Percentiles rank a stretch among this genome's conserved stretches.
phyloP scores from a whole-genome alignment of 2,797 vertebrate species.

The Sebastes diaconus region DNA sequence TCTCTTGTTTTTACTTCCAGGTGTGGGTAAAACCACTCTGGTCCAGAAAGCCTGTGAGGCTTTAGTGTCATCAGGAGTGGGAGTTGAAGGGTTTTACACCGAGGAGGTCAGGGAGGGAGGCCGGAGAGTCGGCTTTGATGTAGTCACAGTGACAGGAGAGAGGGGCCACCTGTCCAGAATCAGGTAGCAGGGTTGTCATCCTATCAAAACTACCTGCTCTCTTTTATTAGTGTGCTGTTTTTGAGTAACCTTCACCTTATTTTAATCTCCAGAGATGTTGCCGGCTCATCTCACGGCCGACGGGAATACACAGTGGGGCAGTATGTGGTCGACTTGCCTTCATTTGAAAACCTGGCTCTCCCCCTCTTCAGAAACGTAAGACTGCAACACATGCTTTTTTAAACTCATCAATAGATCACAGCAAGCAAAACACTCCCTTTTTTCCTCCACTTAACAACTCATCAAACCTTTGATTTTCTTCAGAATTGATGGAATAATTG shows the following conservation, averaged over 20 bases:
- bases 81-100: conserved; percentile 93
- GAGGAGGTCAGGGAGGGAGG: conserved; percentile 92
- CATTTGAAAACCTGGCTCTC: conserved; percentile 91
- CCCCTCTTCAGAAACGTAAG: conserved; percentile 91
- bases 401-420: conserved; percentile 60
- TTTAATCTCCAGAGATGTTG: conserved; percentile 57
- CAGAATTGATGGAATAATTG: conserved; percentile 74
- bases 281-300: conserved; percentile 67
- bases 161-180: conserved; percentile 90
- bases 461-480: conserved; percentile 62
- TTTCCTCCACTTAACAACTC: conserved; percentile 44
- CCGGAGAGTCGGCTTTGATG: conserved; percentile 93
- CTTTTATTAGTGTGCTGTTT: conserved; percentile 26
- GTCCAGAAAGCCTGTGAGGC: conserved; percentile 89
- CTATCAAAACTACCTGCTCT: not conserved
- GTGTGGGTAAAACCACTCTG: conserved; percentile 96
- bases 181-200: conserved; percentile 80
- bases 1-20: conserved; percentile 70
- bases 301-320: conserved; percentile 88
- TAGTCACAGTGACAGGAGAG: conserved; percentile 90
- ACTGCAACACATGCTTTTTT: conserved; percentile 1
- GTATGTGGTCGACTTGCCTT: conserved; percentile 90
- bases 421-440: conserved; percentile 18
- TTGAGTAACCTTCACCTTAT: conserved; percentile 11
- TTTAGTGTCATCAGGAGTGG: conserved; percentile 81